phyloP scores from a whole-genome alignment of 2,797 vertebrate genomes.

The Ptychadena robeensis region DNA sequence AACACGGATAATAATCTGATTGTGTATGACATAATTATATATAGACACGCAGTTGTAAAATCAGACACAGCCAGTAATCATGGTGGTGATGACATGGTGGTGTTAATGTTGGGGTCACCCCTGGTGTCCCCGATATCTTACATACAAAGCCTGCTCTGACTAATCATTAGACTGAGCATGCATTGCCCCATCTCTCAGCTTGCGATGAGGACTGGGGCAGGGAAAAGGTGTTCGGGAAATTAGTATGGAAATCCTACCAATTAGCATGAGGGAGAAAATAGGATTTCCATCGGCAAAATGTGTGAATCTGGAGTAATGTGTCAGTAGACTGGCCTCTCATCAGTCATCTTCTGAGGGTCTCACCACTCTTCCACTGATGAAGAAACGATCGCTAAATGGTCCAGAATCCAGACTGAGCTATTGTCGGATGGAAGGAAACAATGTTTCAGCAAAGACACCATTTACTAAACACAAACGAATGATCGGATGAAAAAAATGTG shows the following conservation, averaged over 20 bases:
- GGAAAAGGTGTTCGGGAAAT: slow-evolving; percentile 62
- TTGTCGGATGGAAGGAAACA: neutral
- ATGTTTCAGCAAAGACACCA: too few relatives aligned
- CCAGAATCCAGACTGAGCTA: neutral
- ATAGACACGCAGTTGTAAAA: too few relatives aligned
- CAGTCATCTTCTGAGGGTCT: slow-evolving; percentile 43
- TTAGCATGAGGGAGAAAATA: slow-evolving; percentile 70
- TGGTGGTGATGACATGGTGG: too few relatives aligned
- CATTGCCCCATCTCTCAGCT: slow-evolving; percentile 55
- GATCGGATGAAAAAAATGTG: too few relatives aligned
- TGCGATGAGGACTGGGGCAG: slow-evolving; percentile 64
- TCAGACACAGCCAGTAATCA: too few relatives aligned
- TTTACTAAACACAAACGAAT: too few relatives aligned
- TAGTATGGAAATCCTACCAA: slow-evolving; percentile 64
- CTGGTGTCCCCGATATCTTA: neutral
- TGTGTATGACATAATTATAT: too few relatives aligned
- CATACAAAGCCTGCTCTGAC: slow-evolving; percentile 23
- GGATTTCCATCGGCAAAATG: slow-evolving; percentile 68
- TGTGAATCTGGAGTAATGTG: slow-evolving; percentile 61
- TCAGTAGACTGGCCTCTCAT: slow-evolving; percentile 45
- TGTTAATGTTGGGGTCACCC: neutral
- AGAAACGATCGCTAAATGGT: neutral
- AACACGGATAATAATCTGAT: too few relatives aligned
- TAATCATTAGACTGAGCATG: slow-evolving; percentile 40
- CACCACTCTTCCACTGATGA: slow-evolving; percentile 1